A percentile compares a stretch with the other conserved stretches of the same genome.
phyloP scores from a whole-genome alignment of 2,113 vertebrate genomes.

The Chiloscyllium plagiosum region DNA sequence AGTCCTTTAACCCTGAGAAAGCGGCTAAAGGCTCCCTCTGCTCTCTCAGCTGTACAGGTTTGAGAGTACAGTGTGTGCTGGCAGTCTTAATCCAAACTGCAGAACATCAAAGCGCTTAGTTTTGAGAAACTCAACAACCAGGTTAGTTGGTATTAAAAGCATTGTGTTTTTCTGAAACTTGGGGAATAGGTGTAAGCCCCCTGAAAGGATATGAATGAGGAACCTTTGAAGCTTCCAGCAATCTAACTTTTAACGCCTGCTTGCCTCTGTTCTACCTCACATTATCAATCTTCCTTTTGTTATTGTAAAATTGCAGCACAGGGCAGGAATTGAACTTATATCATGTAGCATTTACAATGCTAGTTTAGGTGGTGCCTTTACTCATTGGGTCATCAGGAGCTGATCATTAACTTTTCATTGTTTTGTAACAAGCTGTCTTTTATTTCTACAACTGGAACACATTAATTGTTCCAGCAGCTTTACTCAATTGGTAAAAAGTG shows the following conservation, averaged over 20 bases:
- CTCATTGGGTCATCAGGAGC: conserved; percentile 11
- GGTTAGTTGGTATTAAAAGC: background rate
- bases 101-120: conserved; percentile 20
- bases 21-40: conserved; percentile 19
- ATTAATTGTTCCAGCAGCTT: background rate
- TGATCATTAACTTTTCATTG: background rate
- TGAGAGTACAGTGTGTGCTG: conserved; percentile 34
- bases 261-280: too few species aligned
- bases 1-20: conserved; percentile 26
- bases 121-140: conserved; percentile 10
- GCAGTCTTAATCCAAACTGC: conserved; percentile 9
- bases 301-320: background rate
- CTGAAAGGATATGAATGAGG: background rate
- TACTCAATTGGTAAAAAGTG: background rate
- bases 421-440: background rate
- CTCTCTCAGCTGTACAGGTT: conserved; percentile 36
- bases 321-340: conserved; percentile 17
- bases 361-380: conserved; percentile 24
- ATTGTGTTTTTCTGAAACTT: background rate
- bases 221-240: background rate
- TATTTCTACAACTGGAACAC: background rate
- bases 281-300: background rate
- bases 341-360: background rate
- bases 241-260: background rate
- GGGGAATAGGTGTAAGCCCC: background rate